phyloP scores from a whole-genome alignment of 2,888 invertebrate genomes.

The Unio delphinus region DNA sequence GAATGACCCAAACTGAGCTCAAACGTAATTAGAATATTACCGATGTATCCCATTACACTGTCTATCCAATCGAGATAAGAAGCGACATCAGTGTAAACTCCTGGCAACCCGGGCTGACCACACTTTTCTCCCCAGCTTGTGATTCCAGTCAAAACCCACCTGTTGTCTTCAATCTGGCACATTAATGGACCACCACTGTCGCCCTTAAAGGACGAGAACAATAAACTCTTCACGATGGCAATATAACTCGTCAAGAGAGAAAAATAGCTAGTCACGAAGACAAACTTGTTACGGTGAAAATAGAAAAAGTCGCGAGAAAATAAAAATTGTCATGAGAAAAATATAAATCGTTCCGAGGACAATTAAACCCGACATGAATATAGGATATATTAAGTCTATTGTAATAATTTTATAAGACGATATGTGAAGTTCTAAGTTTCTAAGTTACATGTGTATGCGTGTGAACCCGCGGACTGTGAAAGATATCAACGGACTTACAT shows the following conservation, averaged over 20 bases:
- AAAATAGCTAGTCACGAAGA: too few species aligned
- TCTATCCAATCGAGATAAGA: conserved; percentile 55
- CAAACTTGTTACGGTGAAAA: neutral
- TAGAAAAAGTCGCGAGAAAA: neutral
- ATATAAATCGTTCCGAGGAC: neutral
- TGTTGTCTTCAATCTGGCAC: conserved; percentile 36
- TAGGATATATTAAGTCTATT: neutral
- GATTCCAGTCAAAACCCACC: conserved; percentile 61
- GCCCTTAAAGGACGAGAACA: conserved; percentile 41
- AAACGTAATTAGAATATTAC: conserved; percentile 6
- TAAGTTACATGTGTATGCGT: too few species aligned
- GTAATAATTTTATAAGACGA: too few species aligned
- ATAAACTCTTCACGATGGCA: too few species aligned
- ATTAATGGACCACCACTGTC: conserved; percentile 68
- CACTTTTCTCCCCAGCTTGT: conserved; percentile 66
- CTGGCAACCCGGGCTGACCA: conserved; percentile 55
- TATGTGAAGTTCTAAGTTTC: too few species aligned
- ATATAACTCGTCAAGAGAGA: neutral
- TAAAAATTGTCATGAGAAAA: neutral
- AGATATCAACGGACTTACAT: too few species aligned
- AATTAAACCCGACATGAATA: neutral
- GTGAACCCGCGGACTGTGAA: too few species aligned
- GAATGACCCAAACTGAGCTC: too few species aligned
- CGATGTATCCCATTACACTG: conserved; percentile 11
- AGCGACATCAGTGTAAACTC: conserved; percentile 64